Percentiles rank a stretch among this genome's conserved stretches.
phyloP scores from a whole-genome alignment of 2,888 invertebrate genomes.

The Dastarcus helophoroides region DNA sequence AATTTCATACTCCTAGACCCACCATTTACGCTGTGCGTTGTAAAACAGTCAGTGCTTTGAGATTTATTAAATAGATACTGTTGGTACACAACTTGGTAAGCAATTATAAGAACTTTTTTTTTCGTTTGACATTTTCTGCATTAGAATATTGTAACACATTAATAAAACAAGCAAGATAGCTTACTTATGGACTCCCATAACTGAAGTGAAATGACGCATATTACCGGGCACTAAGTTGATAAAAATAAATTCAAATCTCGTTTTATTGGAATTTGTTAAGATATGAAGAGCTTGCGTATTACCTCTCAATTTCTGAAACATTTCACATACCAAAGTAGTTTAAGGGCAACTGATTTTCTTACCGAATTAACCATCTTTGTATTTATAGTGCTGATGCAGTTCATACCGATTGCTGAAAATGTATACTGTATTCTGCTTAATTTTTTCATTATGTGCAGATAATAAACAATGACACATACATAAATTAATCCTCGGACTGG shows the following conservation, averaged over 20 bases:
- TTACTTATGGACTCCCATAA: slow-evolving; percentile 88
- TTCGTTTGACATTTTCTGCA: too few species aligned
- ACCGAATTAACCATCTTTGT: slow-evolving; percentile 79
- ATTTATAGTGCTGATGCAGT: slow-evolving; percentile 67
- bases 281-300: slow-evolving; percentile 81
- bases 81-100: too few species aligned
- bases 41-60: too few species aligned
- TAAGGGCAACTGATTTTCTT: slow-evolving; percentile 25
- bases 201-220: slow-evolving; percentile 77
- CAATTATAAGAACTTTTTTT: too few species aligned
- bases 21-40: too few species aligned
- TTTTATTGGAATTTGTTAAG: slow-evolving; percentile 68
- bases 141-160: too few species aligned
- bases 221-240: slow-evolving; percentile 81
- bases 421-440: too few species aligned
- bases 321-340: slow-evolving; percentile 3
- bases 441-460: too few species aligned
- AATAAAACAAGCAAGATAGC: too few species aligned
- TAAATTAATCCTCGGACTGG: slow-evolving; percentile 80
- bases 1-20: too few species aligned
- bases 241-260: slow-evolving; percentile 93
- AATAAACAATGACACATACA: slow-evolving; percentile 46
- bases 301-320: slow-evolving; percentile 64
- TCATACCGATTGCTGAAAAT: slow-evolving; percentile 79
- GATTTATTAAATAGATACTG: too few species aligned